Evolutionary conservation across 2,113 vertebrate species (phyloP).

Genomic region (Nycticebus coucang): DNA sequence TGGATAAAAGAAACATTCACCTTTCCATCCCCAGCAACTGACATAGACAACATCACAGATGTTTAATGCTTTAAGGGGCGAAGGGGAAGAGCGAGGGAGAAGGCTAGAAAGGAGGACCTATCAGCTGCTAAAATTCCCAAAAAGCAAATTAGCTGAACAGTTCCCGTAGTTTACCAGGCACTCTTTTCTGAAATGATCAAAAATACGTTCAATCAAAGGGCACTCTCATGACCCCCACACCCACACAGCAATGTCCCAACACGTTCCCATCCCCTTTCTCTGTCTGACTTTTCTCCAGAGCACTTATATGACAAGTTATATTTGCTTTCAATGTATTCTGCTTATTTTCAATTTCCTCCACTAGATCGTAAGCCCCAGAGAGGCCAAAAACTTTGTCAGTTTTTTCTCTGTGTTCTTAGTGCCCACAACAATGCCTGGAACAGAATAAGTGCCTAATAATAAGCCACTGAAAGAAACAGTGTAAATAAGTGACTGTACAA

Average conservation of each 20-base stretch:
- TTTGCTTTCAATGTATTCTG: neutral
- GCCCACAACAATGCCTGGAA: neutral
- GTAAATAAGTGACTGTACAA: neutral
- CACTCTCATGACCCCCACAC: accelerated
- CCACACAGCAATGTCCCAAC: neutral
- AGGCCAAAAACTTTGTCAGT: neutral
- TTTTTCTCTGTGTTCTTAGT: neutral
- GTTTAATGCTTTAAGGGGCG: neutral
- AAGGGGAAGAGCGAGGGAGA: neutral
- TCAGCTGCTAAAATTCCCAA: neutral
- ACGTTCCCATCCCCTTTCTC: neutral
- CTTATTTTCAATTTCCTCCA: neutral
- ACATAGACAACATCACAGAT: neutral
- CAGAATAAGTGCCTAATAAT: neutral
- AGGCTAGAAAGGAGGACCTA: neutral
- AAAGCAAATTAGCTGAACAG: neutral
- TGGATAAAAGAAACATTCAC: neutral
- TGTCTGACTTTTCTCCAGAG: neutral
- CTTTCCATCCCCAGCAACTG: neutral
- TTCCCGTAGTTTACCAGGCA: neutral
- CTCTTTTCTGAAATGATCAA: neutral
- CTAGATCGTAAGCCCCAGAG: neutral
- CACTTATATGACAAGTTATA: neutral
- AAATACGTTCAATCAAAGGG: neutral
- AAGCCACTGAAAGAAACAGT: neutral